A percentile compares a stretch with the other conserved stretches of the same genome.
phyloP scores from a whole-genome alignment of 2,888 invertebrate genomes.

The Bimastos eiseni region DNA sequence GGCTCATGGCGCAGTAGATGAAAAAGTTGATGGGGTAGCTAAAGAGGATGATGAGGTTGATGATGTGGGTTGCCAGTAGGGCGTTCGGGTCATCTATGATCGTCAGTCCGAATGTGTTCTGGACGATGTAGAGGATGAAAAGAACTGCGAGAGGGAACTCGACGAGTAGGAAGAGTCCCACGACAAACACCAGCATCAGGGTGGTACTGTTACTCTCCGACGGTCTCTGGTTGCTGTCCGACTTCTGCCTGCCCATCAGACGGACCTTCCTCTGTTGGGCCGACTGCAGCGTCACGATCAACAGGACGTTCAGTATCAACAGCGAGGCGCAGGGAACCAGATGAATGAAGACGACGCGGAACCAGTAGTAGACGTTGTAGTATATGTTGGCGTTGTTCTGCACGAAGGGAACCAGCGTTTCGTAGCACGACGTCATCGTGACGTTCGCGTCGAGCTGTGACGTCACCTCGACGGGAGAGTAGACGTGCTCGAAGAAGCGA shows the following conservation, averaged over 20 bases:
- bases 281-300: constrained; percentile 81
- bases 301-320: constrained; percentile 82
- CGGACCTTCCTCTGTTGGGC: constrained; percentile 73
- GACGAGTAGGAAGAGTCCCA: constrained; percentile 64
- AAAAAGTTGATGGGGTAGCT: constrained; percentile 92
- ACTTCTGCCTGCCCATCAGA: constrained; percentile 76
- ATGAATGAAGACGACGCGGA: constrained; percentile 88
- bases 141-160: constrained; percentile 63
- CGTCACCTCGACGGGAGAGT: constrained; percentile 69
- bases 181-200: constrained; percentile 47
- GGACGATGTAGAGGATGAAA: constrained; percentile 75
- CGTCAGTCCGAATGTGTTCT: constrained; percentile 49
- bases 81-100: not conserved
- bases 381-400: constrained; percentile 64
- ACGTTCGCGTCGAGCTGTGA: constrained; percentile 57
- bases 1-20: constrained; percentile 92
- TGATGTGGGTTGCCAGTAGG: constrained; percentile 65
- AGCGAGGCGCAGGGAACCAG: constrained; percentile 84
- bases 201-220: constrained; percentile 59
- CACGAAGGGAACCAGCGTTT: constrained; percentile 31
- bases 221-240: constrained; percentile 57
- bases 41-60: constrained; percentile 87
- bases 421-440: constrained; percentile 46
- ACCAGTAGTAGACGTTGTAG: constrained; percentile 75
- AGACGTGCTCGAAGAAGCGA: constrained; percentile 76